phyloP scores from a whole-genome alignment of 1,140 invertebrate species.

The Coelopa frigida region DNA sequence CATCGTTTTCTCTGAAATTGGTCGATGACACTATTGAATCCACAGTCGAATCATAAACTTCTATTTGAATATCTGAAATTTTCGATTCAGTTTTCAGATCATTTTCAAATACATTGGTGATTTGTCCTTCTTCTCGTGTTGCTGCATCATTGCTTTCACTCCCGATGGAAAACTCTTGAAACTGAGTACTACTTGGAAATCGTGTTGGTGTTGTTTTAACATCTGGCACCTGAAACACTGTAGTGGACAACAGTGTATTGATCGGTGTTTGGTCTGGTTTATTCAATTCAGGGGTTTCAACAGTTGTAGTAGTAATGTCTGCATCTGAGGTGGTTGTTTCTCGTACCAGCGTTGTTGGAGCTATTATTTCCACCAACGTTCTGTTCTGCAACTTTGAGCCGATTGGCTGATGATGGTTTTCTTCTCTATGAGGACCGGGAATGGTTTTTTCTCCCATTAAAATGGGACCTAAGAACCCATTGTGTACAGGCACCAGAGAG shows the following conservation, averaged over 20 bases:
- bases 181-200: constrained; percentile 10
- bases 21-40: constrained; percentile 38
- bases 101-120: too few species aligned
- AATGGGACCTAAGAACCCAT: constrained; percentile 38
- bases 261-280: background rate
- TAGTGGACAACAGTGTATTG: constrained; percentile 25
- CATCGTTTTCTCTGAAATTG: constrained; percentile 32
- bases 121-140: too few species aligned
- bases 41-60: constrained; percentile 40
- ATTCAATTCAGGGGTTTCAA: background rate
- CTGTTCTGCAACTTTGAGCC: constrained; percentile 27
- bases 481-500: constrained; percentile 22
- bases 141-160: too few species aligned
- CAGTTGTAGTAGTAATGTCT: constrained; percentile 10
- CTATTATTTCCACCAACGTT: constrained; percentile 33
- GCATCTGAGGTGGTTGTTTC: constrained; percentile 1
- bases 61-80: constrained; percentile 41
- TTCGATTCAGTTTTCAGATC: constrained; percentile 27
- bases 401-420: constrained; percentile 16
- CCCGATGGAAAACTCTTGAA: too few species aligned
- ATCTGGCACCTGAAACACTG: constrained; percentile 36
- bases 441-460: constrained; percentile 37
- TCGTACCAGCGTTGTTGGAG: constrained; percentile 28
- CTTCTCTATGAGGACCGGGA: constrained; percentile 26
- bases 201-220: constrained; percentile 20